A percentile compares a stretch with the other conserved stretches of the same genome.
Evolutionary conservation across 2,888 invertebrate species (phyloP).

Genomic region (Eulithis prunata): DNA sequence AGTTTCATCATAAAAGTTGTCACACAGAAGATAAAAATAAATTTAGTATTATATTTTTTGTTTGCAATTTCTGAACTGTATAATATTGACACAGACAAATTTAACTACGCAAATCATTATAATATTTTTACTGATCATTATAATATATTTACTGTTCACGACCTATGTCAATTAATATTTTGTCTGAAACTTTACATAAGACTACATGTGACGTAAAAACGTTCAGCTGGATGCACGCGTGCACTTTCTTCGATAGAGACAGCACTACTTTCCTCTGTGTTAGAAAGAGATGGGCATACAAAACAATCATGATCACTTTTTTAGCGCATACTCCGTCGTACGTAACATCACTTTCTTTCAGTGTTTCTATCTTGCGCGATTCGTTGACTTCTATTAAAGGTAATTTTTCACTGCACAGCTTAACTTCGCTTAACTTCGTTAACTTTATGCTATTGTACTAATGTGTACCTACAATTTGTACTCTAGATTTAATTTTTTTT

Average conservation of each 20-base stretch:
- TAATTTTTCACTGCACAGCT: slow-evolving; percentile 27
- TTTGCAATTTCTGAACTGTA: no score
- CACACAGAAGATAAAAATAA: no score
- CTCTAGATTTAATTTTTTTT: no score
- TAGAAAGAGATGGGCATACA: slow-evolving; percentile 61
- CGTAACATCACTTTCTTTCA: slow-evolving; percentile 78
- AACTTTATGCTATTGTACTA: no score
- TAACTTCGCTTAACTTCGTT: no score
- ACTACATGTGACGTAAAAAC: slow-evolving; percentile 72
- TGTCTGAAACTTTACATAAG: slow-evolving; percentile 38
- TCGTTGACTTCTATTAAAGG: slow-evolving; percentile 64
- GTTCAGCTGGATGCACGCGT: slow-evolving; percentile 65
- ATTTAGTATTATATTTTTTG: no score
- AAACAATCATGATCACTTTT: slow-evolving; percentile 71
- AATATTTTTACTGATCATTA: not conserved
- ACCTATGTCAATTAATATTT: not conserved
- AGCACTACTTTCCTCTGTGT: slow-evolving; percentile 37
- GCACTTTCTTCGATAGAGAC: slow-evolving; percentile 77
- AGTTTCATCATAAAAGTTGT: no score
- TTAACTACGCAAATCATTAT: not conserved
- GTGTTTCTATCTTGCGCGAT: slow-evolving; percentile 66
- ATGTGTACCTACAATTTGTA: no score
- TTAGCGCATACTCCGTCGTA: slow-evolving; percentile 62
- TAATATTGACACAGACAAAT: not conserved
- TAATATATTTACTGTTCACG: not conserved